These are phyloP conservation scores for Zygothrica quintamaculata DNA, from an alignment of 2,888 invertebrate species.

Conservation along the genomic window DNA sequence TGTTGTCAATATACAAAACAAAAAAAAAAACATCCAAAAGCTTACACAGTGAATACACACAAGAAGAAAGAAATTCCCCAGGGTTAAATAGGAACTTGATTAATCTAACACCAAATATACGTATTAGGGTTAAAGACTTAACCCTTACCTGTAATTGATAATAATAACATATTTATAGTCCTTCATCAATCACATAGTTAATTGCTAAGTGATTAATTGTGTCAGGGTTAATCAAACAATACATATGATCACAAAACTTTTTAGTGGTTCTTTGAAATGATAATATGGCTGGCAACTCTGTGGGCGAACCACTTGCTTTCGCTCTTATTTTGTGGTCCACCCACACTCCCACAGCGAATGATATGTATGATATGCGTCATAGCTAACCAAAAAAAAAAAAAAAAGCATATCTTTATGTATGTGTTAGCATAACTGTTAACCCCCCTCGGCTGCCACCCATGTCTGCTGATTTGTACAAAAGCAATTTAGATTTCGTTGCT, in stretches of 20 bases:
- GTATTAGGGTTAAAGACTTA: background rate
- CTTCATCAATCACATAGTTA: background rate
- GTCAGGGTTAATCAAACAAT: background rate
- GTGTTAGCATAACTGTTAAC: conserved; percentile 47
- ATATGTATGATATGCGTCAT: conserved; percentile 47
- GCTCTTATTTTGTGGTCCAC: background rate
- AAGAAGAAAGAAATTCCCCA: too few species aligned
- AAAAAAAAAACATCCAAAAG: too few species aligned
- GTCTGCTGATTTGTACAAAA: conserved; percentile 48
- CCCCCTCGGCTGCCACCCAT: background rate
- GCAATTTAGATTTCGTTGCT: conserved; percentile 64
- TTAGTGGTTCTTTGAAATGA: background rate
- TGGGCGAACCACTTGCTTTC: conserved; percentile 1
- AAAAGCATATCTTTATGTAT: conserved; percentile 12
- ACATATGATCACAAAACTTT: background rate
- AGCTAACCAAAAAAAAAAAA: too few species aligned
- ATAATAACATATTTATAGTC: too few species aligned
- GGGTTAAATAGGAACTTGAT: too few species aligned
- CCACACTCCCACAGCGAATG: conserved; percentile 8
- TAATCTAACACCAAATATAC: background rate
- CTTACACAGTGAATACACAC: too few species aligned
- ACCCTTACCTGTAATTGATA: too few species aligned
- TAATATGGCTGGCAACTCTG: background rate
- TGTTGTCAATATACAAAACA: conserved; percentile 38
- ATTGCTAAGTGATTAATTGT: background rate